phyloP scores from a whole-genome alignment of 2,113 vertebrate genomes.

The Amphiprion ocellaris region DNA sequence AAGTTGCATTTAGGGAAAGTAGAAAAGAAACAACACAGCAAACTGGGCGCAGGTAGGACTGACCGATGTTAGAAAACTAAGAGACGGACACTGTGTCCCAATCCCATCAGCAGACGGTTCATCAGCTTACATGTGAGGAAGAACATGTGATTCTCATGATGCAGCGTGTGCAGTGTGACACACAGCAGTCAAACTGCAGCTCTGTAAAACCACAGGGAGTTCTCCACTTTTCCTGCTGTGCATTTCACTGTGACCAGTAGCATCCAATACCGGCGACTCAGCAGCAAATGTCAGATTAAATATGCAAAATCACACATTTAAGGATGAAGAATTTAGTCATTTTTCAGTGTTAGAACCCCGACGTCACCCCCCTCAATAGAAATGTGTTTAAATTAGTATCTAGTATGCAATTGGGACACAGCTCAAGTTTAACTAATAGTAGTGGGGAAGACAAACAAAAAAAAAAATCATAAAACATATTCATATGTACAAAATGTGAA shows the following conservation, averaged over 20 bases:
- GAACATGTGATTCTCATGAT: conserved; percentile 5
- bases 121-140: background rate
- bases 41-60: conserved; percentile 83
- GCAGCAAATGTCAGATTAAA: background rate
- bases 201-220: conserved; percentile 2
- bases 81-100: conserved; percentile 70
- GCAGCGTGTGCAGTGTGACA: conserved; percentile 12
- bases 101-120: conserved; percentile 34
- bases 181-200: conserved; percentile 26
- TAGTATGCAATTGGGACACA: conserved; percentile 69
- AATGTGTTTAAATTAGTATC: background rate
- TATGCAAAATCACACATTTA: background rate
- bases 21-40: conserved; percentile 90
- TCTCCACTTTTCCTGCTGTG: background rate
- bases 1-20: conserved; percentile 99
- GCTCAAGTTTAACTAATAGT: conserved; percentile 65
- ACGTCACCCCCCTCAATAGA: background rate
- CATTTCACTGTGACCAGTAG: background rate
- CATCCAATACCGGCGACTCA: background rate
- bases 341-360: background rate
- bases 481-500: conserved; percentile 25
- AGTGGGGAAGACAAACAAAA: conserved; percentile 38
- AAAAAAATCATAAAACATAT: conserved; percentile 43
- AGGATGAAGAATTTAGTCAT: background rate
- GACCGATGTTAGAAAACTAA: conserved; percentile 73